These are phyloP conservation scores for Donacobius atricapilla DNA, from an alignment of 2,113 vertebrate genomes.

Conservation along the genomic window DNA sequence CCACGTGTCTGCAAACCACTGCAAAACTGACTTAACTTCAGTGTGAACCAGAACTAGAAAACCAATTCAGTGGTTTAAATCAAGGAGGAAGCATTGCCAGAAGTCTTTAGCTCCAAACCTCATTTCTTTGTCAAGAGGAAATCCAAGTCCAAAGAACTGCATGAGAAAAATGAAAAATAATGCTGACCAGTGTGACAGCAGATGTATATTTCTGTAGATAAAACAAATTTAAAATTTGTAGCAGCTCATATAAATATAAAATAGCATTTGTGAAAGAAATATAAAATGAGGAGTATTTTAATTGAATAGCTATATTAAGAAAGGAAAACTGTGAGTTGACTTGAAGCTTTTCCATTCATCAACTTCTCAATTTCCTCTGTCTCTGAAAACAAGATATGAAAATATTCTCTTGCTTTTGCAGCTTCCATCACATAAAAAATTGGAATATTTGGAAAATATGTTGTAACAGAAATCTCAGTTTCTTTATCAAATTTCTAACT, in stretches of 20 bases:
- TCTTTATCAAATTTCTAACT: background rate
- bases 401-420: background rate
- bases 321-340: background rate
- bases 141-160: background rate
- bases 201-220: background rate
- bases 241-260: background rate
- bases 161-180: background rate
- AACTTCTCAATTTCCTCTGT: slow-evolving; percentile 15
- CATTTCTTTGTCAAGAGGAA: background rate
- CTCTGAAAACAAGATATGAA: slow-evolving; percentile 13
- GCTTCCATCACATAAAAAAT: background rate
- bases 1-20: background rate
- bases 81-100: background rate
- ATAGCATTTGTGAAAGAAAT: background rate
- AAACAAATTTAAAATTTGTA: background rate
- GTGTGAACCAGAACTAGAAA: background rate
- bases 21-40: background rate
- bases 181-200: background rate
- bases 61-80: background rate
- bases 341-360: background rate
- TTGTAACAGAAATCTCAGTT: background rate
- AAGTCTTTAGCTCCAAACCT: background rate
- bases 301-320: background rate
- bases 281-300: background rate
- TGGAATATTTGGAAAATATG: background rate